Conservation (phyloP, 2,888 invertebrate species). For the Megaustenia siamemsis region DNA sequence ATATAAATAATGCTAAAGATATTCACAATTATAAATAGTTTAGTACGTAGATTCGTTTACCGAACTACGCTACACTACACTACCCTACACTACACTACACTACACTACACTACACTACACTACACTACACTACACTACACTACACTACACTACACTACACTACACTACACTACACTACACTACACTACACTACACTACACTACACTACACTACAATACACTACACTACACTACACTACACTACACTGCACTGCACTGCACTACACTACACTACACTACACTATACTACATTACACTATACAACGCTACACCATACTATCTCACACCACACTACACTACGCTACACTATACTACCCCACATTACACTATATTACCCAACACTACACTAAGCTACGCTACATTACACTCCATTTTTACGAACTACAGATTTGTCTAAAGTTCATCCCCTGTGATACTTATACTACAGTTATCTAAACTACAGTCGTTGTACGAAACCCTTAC, state of each 20-base stretch:
- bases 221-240: background rate
- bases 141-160: background rate
- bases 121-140: background rate
- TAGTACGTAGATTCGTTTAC: no score
- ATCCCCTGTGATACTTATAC: no score
- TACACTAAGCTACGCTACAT: background rate
- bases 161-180: background rate
- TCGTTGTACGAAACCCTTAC: no score
- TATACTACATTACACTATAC: background rate
- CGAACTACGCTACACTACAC: no score
- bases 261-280: background rate
- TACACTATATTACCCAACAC: background rate
- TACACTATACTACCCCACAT: background rate
- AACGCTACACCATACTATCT: background rate
- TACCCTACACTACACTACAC: no score
- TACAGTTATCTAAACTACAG: no score
- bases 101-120: background rate
- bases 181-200: background rate
- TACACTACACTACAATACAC: background rate
- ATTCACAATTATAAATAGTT: no score
- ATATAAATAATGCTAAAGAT: no score
- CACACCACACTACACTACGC: background rate
- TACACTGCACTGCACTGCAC: background rate
- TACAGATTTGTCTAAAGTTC: no score
- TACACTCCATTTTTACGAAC: background rate